phyloP scores from a whole-genome alignment of 2,113 vertebrate genomes.

The Parus major region DNA sequence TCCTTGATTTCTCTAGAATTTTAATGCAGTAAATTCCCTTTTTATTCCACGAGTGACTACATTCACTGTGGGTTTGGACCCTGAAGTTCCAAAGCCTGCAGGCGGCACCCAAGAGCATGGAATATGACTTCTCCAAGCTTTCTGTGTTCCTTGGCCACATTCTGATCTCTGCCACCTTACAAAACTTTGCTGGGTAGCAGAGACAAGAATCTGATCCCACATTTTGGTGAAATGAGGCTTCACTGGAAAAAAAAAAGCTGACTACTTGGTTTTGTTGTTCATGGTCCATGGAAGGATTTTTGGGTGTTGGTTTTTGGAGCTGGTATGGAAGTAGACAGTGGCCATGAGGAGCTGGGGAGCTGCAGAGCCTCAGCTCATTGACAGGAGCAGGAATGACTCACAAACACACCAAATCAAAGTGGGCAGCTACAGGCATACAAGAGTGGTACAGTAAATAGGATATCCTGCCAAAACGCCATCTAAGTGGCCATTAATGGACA shows the following conservation, averaged over 20 bases:
- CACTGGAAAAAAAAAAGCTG: neutral
- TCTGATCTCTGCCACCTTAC: neutral
- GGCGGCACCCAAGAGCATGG: conserved; percentile 51
- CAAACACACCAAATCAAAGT: neutral
- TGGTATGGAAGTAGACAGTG: fast-evolving
- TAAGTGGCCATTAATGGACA: conserved; percentile 54
- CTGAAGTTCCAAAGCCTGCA: conserved; percentile 21
- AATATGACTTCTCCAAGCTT: neutral
- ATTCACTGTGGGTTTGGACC: neutral
- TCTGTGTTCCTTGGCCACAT: neutral
- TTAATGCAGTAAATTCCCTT: neutral
- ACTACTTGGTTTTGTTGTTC: neutral
- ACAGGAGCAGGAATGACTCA: neutral
- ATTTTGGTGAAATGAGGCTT: neutral
- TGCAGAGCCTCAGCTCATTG: neutral
- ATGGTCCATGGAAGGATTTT: neutral
- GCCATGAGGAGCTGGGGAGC: neutral
- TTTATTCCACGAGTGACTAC: neutral
- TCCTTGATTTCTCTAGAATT: neutral
- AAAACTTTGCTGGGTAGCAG: neutral
- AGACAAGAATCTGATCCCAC: neutral
- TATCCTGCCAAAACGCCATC: neutral
- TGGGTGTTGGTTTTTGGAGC: neutral
- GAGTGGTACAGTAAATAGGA: neutral
- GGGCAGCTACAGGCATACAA: neutral